A percentile compares a stretch with the other conserved stretches of the same genome.
Conservation (phyloP, 1,140 invertebrate species). For the Drosophila nebulosa region DNA sequence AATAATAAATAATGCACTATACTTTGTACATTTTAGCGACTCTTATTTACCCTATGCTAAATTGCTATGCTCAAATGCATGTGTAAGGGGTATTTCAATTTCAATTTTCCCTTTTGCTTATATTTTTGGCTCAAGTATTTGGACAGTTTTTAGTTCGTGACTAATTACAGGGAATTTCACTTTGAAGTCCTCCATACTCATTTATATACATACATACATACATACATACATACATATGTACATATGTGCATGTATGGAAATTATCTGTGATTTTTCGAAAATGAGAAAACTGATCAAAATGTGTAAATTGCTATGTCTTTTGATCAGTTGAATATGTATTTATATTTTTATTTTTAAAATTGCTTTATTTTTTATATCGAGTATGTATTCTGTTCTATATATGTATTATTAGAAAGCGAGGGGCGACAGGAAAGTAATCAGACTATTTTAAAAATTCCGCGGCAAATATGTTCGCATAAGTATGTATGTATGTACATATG, state of each 20-base stretch:
- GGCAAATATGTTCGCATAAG: no score
- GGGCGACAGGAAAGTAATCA: no score
- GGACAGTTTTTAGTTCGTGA: conserved; percentile 46
- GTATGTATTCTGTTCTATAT: no score
- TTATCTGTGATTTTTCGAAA: conserved; percentile 10
- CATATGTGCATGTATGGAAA: no score
- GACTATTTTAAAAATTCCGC: no score
- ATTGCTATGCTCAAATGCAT: not conserved
- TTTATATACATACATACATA: conserved; percentile 3
- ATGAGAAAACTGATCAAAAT: conserved; percentile 17
- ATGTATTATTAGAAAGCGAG: no score
- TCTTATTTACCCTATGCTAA: not conserved
- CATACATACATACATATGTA: no score
- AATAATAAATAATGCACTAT: no score
- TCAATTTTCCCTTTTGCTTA: conserved; percentile 14
- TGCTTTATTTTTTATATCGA: not conserved
- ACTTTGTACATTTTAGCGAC: not conserved
- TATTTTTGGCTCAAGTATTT: conserved; percentile 23
- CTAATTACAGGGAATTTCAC: conserved; percentile 66
- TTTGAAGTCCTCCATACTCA: conserved; percentile 57
- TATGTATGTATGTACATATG: no score
- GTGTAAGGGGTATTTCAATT: not conserved
- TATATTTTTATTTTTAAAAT: not conserved
- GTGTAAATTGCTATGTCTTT: conserved; percentile 46
- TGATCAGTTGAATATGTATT: conserved; percentile 29